A percentile compares a stretch with the other conserved stretches of the same genome.
phyloP scores from a whole-genome alignment of 2,888 invertebrate species.

The Gari tellinella region DNA sequence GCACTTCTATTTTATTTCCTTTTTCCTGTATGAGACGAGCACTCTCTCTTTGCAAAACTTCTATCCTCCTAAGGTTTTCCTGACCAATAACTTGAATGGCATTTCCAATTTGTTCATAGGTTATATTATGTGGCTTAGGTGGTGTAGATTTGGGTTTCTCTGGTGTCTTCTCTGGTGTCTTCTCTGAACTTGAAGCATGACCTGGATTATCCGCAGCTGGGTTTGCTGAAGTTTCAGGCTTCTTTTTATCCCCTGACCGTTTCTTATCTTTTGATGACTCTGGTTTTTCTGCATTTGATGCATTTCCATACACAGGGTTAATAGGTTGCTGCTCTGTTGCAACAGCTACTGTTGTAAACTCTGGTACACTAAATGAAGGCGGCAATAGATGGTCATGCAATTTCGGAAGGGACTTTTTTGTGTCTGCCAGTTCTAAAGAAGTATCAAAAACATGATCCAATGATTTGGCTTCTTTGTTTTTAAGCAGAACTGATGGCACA shows the following conservation, averaged over 20 bases:
- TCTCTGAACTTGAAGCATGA: neutral
- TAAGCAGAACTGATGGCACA: too few species aligned
- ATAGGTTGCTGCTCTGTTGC: conserved; percentile 17
- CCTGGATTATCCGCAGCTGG: too few species aligned
- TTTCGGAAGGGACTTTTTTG: neutral
- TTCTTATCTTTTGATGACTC: neutral
- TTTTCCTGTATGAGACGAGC: conserved; percentile 21
- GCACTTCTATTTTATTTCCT: conserved; percentile 3
- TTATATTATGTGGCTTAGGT: conserved; percentile 25
- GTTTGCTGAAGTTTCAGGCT: too few species aligned
- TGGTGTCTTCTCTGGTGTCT: conserved; percentile 1
- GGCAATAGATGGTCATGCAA: conserved; percentile 11
- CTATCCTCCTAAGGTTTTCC: conserved; percentile 49
- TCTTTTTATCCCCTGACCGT: too few species aligned
- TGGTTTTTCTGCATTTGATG: neutral
- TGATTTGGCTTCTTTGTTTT: too few species aligned
- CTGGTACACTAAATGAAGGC: conserved; percentile 21
- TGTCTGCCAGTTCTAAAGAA: too few species aligned
- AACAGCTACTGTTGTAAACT: conserved; percentile 19
- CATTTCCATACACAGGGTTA: conserved; percentile 27
- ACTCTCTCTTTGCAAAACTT: conserved; percentile 34
- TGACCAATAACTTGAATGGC: conserved; percentile 58
- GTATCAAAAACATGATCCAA: too few species aligned
- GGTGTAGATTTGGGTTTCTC: neutral
- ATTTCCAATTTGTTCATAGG: conserved; percentile 49